A percentile compares a stretch with the other conserved stretches of the same genome.
Conservation (phyloP, 2,888 invertebrate species). For the Agriopis marginaria region DNA sequence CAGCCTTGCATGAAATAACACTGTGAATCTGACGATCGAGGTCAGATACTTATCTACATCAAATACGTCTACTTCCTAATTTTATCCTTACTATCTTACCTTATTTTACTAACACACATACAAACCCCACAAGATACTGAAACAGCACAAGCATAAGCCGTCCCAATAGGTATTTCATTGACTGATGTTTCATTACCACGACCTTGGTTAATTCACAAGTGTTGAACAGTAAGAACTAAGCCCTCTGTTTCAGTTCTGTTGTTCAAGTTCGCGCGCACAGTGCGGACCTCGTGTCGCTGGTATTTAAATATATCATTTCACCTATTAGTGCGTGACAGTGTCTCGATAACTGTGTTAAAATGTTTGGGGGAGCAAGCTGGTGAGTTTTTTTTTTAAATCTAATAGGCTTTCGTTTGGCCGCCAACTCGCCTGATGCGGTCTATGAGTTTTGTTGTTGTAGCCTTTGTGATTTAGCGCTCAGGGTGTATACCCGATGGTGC, state of each 20-base stretch:
- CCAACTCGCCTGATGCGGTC: no score
- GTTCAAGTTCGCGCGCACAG: slow-evolving; percentile 61
- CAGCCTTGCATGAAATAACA: no score
- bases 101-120: no score
- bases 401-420: no score
- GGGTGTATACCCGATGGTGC: no score
- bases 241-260: slow-evolving; percentile 62
- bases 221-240: slow-evolving; percentile 32
- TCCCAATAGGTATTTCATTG: slow-evolving; percentile 25
- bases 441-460: no score
- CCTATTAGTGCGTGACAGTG: slow-evolving; percentile 32
- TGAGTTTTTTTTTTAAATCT: slow-evolving; percentile 36
- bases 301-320: slow-evolving; percentile 20
- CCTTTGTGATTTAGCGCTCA: no score
- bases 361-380: slow-evolving; percentile 50
- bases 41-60: no score
- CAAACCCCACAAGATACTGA: slow-evolving; percentile 7
- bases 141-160: neutral
- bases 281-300: slow-evolving; percentile 53
- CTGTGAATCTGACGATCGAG: no score
- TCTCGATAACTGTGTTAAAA: slow-evolving; percentile 32
- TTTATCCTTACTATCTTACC: no score
- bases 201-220: slow-evolving; percentile 51
- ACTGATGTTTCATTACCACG: slow-evolving; percentile 37
- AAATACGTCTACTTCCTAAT: no score